A percentile compares a stretch with the other conserved stretches of the same genome.
Evolutionary conservation across 2,888 invertebrate species (phyloP).

Genomic region (Amaurobius ferox): DNA sequence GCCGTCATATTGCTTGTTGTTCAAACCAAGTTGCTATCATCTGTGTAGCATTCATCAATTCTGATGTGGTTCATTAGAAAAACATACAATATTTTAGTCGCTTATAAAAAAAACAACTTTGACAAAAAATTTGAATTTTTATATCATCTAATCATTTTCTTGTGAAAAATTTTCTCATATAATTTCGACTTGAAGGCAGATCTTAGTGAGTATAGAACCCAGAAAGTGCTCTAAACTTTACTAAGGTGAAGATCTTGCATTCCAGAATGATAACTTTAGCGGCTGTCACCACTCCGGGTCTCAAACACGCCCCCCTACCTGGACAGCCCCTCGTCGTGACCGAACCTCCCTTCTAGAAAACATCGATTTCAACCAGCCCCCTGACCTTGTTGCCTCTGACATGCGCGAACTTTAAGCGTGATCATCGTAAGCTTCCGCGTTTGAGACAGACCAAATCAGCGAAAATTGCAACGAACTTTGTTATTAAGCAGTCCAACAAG

Average conservation of each 20-base stretch:
- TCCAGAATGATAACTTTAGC: constrained; percentile 22
- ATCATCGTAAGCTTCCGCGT: neutral
- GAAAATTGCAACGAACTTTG: neutral
- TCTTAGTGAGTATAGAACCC: too few species aligned
- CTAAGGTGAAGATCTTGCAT: neutral
- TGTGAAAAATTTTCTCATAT: too few species aligned
- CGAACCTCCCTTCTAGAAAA: constrained; percentile 22
- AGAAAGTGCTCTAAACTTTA: too few species aligned
- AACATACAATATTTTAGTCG: too few species aligned
- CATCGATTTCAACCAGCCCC: constrained; percentile 29
- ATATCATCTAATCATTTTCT: too few species aligned
- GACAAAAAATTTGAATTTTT: too few species aligned
- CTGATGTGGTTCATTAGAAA: too few species aligned
- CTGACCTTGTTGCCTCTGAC: constrained; percentile 56
- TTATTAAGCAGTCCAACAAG: neutral
- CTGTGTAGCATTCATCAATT: too few species aligned
- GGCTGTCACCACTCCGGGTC: constrained; percentile 60
- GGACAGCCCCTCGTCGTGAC: constrained; percentile 35
- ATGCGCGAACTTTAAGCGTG: constrained; percentile 13
- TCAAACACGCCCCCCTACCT: constrained; percentile 51
- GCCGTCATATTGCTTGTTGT: too few species aligned
- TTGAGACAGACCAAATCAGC: constrained; percentile 5
- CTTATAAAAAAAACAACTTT: too few species aligned
- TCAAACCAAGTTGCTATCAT: too few species aligned
- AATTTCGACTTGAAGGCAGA: too few species aligned